phyloP scores from a whole-genome alignment of 2,797 vertebrate species.

The Notoglanidium macrostoma region DNA sequence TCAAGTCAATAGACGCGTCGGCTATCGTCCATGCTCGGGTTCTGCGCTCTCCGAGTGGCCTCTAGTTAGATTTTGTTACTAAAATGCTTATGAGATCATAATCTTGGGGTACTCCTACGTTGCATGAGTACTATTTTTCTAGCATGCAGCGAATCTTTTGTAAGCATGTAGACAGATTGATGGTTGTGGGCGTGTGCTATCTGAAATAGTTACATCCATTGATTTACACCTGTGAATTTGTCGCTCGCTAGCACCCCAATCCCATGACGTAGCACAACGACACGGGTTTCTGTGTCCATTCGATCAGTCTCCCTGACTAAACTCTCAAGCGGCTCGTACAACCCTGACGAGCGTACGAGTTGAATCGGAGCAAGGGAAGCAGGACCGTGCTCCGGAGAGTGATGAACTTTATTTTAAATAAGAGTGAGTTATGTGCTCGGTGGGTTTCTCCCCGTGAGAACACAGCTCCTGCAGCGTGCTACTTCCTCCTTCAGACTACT shows the following conservation, averaged over 20 bases:
- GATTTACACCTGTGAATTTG: neutral
- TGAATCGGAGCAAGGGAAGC: slow-evolving; percentile 1
- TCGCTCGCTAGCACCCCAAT: neutral
- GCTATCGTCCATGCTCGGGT: no score
- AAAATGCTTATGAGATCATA: neutral
- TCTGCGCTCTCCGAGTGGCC: no score
- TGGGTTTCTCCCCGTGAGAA: slow-evolving; percentile 18
- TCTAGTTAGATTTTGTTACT: neutral
- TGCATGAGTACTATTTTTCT: neutral
- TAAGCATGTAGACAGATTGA: neutral
- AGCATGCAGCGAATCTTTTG: no score
- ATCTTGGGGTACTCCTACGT: neutral
- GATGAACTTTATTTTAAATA: neutral
- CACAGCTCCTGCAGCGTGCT: neutral
- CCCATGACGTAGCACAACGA: no score
- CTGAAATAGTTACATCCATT: neutral
- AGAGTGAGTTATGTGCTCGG: slow-evolving; percentile 20
- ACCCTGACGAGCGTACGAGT: neutral
- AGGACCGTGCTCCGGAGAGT: neutral
- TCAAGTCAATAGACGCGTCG: no score
- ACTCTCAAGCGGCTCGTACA: neutral
- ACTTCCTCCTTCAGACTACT: slow-evolving; percentile 41
- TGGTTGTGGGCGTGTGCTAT: neutral
- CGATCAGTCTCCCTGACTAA: neutral
- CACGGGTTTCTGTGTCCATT: neutral